Percentiles rank a stretch among this genome's conserved stretches.
phyloP scores from a whole-genome alignment of 2,797 vertebrate species.

The Hipposideros larvatus region DNA sequence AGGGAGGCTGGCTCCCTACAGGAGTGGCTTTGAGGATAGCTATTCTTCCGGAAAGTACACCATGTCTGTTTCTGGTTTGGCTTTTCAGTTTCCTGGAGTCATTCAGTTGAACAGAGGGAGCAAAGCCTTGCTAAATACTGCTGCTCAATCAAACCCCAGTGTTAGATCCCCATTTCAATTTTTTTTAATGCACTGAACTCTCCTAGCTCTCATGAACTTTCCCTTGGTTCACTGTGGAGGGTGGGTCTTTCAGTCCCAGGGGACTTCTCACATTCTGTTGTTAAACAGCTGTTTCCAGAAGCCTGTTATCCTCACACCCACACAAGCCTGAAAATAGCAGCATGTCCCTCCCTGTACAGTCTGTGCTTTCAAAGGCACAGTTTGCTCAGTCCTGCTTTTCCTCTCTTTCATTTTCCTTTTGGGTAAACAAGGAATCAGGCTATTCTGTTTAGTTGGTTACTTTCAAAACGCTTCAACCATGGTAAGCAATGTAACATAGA shows the following conservation, averaged over 20 bases:
- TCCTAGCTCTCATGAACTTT: constrained; percentile 72
- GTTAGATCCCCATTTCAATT: background rate
- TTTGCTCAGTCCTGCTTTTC: constrained; percentile 80
- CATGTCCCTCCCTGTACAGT: constrained; percentile 75
- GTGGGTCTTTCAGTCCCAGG: constrained; percentile 74
- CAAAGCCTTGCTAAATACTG: constrained; percentile 54
- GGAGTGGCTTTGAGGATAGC: constrained; percentile 37
- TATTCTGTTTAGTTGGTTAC: constrained; percentile 52
- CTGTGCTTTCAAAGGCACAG: constrained; percentile 79
- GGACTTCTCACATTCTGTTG: constrained; percentile 84
- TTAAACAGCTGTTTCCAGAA: constrained; percentile 86
- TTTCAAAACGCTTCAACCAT: constrained; percentile 46
- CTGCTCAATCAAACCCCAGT: constrained; percentile 43
- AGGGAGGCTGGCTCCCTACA: constrained; percentile 42
- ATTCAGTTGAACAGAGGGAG: constrained; percentile 58
- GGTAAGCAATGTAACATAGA: background rate
- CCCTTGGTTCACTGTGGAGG: constrained; percentile 82
- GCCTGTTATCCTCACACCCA: constrained; percentile 86
- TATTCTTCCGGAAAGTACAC: constrained; percentile 58
- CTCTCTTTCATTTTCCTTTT: constrained; percentile 81
- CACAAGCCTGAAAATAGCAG: constrained; percentile 85
- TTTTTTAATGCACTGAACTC: constrained; percentile 66
- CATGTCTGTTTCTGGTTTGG: constrained; percentile 33
- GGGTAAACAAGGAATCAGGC: constrained; percentile 83
- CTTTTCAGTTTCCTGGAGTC: constrained; percentile 59